phyloP scores from a whole-genome alignment of 1,140 invertebrate species.

The Potamilus streckersoni region DNA sequence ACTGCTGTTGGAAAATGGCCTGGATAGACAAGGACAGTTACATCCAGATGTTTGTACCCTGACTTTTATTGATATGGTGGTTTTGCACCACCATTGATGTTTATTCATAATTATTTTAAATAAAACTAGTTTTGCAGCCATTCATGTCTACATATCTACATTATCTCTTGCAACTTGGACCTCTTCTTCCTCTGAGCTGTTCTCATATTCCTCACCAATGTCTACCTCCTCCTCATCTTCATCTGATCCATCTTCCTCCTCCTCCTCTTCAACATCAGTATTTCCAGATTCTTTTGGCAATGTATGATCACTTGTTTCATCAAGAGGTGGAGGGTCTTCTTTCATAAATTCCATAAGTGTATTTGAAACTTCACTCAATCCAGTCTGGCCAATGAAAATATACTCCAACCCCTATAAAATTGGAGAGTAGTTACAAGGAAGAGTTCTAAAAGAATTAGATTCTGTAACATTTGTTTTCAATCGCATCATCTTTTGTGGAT shows the following conservation, averaged over 20 bases:
- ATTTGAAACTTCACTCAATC: constrained; percentile 17
- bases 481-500: background rate
- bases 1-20: too few relatives aligned
- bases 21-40: too few relatives aligned
- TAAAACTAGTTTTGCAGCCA: too few relatives aligned
- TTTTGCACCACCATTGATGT: too few relatives aligned
- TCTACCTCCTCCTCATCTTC: constrained; percentile 26
- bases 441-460: background rate
- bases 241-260: constrained; percentile 20
- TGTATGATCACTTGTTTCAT: background rate
- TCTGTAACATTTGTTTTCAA: background rate
- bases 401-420: constrained; percentile 52
- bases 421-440: background rate
- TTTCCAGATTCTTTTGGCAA: constrained; percentile 16
- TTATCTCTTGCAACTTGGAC: constrained; percentile 1
- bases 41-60: too few relatives aligned
- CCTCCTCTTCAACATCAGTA: constrained; percentile 26
- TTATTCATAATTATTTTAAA: too few relatives aligned
- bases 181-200: constrained; percentile 19
- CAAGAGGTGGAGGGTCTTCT: background rate
- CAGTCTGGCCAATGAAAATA: constrained; percentile 45
- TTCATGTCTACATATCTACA: background rate
- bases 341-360: constrained; percentile 8
- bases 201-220: constrained; percentile 19
- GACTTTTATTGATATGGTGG: too few relatives aligned